Conservation (phyloP, 92 coral and sea anemone genomes). For the Scolanthus callimorphus region DNA sequence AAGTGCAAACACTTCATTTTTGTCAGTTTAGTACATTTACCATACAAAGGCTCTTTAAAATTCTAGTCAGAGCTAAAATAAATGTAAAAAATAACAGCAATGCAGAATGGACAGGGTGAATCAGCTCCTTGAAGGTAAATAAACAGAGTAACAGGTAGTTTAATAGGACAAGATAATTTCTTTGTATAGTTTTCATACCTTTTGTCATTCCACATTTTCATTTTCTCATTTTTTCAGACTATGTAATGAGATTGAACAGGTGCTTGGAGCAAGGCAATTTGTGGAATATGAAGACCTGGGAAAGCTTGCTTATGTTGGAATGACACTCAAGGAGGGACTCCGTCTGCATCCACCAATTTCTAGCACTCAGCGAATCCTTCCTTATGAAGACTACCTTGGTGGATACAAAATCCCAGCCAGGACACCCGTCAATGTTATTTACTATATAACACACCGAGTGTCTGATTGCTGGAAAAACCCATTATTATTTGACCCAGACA, state of each 20-base stretch:
- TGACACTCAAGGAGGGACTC: constrained; percentile 74
- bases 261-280: constrained; percentile 50
- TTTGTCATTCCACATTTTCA: not conserved
- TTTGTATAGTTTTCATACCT: too few species aligned
- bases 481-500: constrained; percentile 75
- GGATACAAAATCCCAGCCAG: constrained; percentile 67
- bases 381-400: constrained; percentile 49
- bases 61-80: too few species aligned
- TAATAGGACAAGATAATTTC: too few species aligned
- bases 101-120: too few species aligned
- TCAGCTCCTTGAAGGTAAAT: too few species aligned
- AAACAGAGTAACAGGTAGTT: too few species aligned
- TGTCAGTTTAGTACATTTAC: too few species aligned
- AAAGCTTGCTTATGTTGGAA: constrained; percentile 76
- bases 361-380: constrained; percentile 38
- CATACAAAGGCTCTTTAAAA: too few species aligned
- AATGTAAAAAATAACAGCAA: too few species aligned
- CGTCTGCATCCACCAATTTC: constrained; percentile 67
- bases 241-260: constrained; percentile 58
- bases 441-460: constrained; percentile 31
- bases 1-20: too few species aligned
- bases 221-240: constrained; percentile 25
- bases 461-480: constrained; percentile 72
- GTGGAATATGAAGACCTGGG: constrained; percentile 76
- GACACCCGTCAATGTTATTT: constrained; percentile 18